phyloP scores from a whole-genome alignment of 2,888 invertebrate genomes.

The Sturmia bella region DNA sequence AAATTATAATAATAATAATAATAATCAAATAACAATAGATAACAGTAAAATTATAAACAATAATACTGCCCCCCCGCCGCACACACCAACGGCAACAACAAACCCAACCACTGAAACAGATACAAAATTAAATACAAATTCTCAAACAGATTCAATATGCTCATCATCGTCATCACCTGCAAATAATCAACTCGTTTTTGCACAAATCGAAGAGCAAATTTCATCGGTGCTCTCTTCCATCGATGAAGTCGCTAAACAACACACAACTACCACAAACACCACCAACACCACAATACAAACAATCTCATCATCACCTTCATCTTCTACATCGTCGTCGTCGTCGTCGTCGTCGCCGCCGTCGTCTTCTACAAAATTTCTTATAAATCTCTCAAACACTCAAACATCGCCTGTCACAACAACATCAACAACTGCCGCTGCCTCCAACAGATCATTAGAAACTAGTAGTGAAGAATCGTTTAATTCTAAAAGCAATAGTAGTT shows the following conservation, averaged over 20 bases:
- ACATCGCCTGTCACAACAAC: constrained; percentile 50
- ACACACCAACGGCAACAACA: constrained; percentile 37
- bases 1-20: constrained; percentile 36
- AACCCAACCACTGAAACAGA: constrained; percentile 61
- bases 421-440: constrained; percentile 35
- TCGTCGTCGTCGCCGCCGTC: constrained; percentile 6
- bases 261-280: constrained; percentile 36
- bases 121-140: constrained; percentile 43
- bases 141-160: constrained; percentile 33
- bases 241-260: constrained; percentile 46
- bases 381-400: constrained; percentile 65
- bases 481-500: constrained; percentile 71
- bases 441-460: constrained; percentile 53
- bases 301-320: constrained; percentile 9
- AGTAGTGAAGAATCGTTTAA: constrained; percentile 63
- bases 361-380: constrained; percentile 30
- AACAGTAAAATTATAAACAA: constrained; percentile 54
- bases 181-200: constrained; percentile 65
- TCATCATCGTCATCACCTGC: constrained; percentile 53
- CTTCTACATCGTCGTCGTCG: constrained; percentile 3
- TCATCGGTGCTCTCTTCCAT: constrained; percentile 61
- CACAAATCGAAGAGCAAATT: constrained; percentile 65
- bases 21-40: constrained; percentile 48
- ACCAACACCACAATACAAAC: background rate
- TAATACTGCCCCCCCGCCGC: constrained; percentile 28